Conservation (phyloP, 2,888 invertebrate species). For the Conomelus anceps region DNA sequence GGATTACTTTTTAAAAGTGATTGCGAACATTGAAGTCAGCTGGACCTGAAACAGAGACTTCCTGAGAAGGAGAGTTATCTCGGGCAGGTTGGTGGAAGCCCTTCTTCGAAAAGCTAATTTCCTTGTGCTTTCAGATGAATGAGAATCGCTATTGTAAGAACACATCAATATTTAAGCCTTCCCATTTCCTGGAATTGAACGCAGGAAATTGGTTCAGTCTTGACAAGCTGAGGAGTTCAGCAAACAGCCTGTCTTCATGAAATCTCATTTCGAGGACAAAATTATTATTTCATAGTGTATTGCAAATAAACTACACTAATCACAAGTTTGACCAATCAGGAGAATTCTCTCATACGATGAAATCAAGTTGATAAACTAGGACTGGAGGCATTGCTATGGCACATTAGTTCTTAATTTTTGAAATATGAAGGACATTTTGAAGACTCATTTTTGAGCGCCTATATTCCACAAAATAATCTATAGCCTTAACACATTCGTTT, state of each 20-base stretch:
- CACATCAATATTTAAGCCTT: not conserved
- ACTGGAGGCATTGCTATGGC: too few relatives aligned
- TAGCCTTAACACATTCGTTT: too few relatives aligned
- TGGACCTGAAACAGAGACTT: not conserved
- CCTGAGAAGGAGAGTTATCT: not conserved
- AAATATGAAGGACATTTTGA: too few relatives aligned
- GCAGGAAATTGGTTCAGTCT: slow-evolving; percentile 7
- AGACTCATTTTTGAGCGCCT: too few relatives aligned
- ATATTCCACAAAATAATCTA: too few relatives aligned
- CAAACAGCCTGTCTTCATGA: not conserved
- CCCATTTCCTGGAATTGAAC: slow-evolving; percentile 5
- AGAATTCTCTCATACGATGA: not conserved
- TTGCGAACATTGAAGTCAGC: not conserved
- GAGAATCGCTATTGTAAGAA: not conserved
- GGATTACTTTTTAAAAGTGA: not conserved
- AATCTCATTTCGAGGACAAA: not conserved
- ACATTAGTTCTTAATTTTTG: too few relatives aligned
- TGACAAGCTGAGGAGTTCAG: not conserved
- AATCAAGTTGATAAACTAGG: not conserved
- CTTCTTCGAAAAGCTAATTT: not conserved
- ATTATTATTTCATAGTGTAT: not conserved
- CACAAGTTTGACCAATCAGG: too few relatives aligned
- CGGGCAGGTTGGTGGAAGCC: not conserved
- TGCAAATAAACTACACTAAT: not conserved
- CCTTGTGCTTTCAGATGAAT: not conserved